Percentiles rank a stretch among this genome's conserved stretches.
These are phyloP conservation scores for Castor canadensis DNA, from an alignment of 2,113 vertebrate species.

Conservation along the genomic window DNA sequence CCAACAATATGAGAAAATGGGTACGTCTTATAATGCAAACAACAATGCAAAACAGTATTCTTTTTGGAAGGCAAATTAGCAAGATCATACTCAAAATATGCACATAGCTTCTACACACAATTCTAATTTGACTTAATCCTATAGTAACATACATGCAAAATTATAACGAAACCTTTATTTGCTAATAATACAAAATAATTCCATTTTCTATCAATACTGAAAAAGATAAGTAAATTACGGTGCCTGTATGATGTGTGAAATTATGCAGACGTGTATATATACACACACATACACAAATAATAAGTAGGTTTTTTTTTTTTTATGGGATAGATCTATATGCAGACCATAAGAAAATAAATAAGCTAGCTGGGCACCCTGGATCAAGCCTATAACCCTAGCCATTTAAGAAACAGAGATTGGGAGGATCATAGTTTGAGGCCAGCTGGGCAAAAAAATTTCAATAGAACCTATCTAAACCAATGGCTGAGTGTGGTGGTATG, in stretches of 20 bases:
- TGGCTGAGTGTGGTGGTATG: too few species aligned
- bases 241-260: neutral
- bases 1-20: neutral
- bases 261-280: neutral
- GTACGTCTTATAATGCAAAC: neutral
- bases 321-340: neutral
- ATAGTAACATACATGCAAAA: conserved; percentile 15
- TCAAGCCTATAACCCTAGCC: too few species aligned
- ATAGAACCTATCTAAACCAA: too few species aligned
- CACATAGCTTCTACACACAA: neutral
- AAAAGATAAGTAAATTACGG: conserved; percentile 26
- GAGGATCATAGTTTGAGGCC: too few species aligned
- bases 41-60: neutral
- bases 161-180: conserved; percentile 28
- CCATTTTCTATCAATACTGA: neutral
- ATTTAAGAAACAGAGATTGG: too few species aligned
- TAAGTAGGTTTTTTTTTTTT: neutral
- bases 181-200: neutral
- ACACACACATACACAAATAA: neutral
- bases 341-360: neutral
- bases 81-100: conserved; percentile 36
- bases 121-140: neutral
- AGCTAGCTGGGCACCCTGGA: too few species aligned
- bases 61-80: conserved; percentile 27
- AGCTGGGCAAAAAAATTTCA: too few species aligned